Percentiles rank a stretch among this genome's conserved stretches.
Conservation (phyloP, 2,797 vertebrate species). For the Thunnus albacares region DNA sequence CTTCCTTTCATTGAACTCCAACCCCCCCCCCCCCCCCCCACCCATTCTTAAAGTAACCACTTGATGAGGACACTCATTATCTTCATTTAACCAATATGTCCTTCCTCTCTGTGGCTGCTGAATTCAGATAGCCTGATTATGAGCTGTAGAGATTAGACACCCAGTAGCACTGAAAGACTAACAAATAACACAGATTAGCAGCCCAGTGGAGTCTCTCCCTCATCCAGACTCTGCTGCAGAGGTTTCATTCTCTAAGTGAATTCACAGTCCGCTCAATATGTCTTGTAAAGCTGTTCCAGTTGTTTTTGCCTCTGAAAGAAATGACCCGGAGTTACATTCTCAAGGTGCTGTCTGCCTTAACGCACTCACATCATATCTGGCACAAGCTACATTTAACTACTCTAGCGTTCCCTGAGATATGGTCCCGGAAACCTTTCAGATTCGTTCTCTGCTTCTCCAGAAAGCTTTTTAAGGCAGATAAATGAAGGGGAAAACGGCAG, state of each 20-base stretch:
- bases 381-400: not conserved
- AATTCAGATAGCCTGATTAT: conserved; percentile 41
- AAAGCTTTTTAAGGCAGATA: conserved; percentile 18
- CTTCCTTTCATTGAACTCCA: conserved; percentile 9
- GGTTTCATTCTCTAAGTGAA: conserved; percentile 2
- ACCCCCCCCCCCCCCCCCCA: not conserved
- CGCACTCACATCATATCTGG: not conserved
- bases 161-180: not conserved
- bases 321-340: not conserved
- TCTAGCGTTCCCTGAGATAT: not conserved
- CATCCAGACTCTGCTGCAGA: not conserved
- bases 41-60: not conserved
- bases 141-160: conserved; percentile 22
- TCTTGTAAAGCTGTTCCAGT: not conserved
- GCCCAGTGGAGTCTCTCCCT: not conserved
- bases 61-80: conserved; percentile 45
- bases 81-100: conserved; percentile 40
- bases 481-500: not conserved
- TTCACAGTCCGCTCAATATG: not conserved
- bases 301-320: conserved; percentile 15
- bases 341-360: not conserved
- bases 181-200: conserved; percentile 13
- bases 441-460: not conserved
- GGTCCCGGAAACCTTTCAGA: conserved; percentile 5
- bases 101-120: conserved; percentile 8